phyloP scores from a whole-genome alignment of 2,797 vertebrate species.

The Tapera naevia region DNA sequence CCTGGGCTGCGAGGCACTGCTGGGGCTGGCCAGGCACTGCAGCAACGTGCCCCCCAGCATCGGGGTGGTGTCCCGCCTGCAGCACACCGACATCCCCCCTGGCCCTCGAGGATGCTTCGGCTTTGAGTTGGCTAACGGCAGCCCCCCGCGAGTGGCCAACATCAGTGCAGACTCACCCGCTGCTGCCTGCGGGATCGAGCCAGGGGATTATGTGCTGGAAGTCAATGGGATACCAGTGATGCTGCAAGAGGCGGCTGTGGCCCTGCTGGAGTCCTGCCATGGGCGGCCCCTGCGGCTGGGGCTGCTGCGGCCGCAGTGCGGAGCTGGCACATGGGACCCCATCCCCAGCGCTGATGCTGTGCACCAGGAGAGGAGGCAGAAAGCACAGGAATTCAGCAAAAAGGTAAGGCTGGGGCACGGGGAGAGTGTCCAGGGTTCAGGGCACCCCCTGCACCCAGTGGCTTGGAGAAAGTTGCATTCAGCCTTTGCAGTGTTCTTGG shows the following conservation, averaged over 20 bases:
- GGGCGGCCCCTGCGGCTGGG: conserved; percentile 81
- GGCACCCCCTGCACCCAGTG: fast-evolving
- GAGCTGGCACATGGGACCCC: conserved; percentile 62
- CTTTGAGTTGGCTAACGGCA: conserved; percentile 81
- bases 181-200: conserved; percentile 80
- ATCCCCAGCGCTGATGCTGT: conserved; percentile 56
- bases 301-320: conserved; percentile 78
- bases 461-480: fast-evolving
- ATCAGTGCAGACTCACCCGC: conserved; percentile 84
- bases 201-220: conserved; percentile 88
- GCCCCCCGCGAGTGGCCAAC: conserved; percentile 84
- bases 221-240: conserved; percentile 83
- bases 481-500: fast-evolving
- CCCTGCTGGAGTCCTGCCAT: conserved; percentile 79
- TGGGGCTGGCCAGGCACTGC: conserved; percentile 85
- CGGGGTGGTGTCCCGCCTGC: conserved; percentile 90
- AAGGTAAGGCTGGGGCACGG: conserved; percentile 73
- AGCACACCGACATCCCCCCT: conserved; percentile 80
- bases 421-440: fast-evolving
- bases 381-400: conserved; percentile 91
- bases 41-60: conserved; percentile 93
- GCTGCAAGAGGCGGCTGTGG: conserved; percentile 75
- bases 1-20: conserved; percentile 80
- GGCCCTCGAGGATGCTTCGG: conserved; percentile 81
- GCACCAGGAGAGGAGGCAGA: conserved; percentile 84